Percentiles rank a stretch among this genome's conserved stretches.
phyloP scores from a whole-genome alignment of 2,888 invertebrate genomes.

The Coelopa pilipes region DNA sequence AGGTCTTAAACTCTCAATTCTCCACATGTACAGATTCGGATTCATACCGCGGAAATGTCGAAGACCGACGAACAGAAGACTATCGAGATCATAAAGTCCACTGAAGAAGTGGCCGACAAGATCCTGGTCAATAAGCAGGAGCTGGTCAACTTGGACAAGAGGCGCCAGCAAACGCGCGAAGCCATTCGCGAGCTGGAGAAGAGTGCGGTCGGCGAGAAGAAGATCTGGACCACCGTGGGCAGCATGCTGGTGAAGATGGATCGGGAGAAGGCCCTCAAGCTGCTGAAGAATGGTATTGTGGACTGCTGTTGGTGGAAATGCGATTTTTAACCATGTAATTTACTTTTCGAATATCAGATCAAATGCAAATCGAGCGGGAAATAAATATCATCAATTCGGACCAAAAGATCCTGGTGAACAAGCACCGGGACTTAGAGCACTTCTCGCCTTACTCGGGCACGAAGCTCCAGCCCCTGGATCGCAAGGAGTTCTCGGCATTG shows the following conservation, averaged over 20 bases:
- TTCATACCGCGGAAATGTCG: constrained; percentile 38
- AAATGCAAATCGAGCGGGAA: constrained; percentile 60
- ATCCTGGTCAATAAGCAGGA: constrained; percentile 64
- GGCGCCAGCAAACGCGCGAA: constrained; percentile 61
- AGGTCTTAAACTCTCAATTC: background rate
- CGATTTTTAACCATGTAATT: background rate
- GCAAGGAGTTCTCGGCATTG: constrained; percentile 59
- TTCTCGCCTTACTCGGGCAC: constrained; percentile 62
- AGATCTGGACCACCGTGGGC: constrained; percentile 65
- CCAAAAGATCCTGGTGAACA: constrained; percentile 63
- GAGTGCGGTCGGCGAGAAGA: constrained; percentile 51
- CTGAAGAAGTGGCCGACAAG: constrained; percentile 64
- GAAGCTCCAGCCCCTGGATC: constrained; percentile 59
- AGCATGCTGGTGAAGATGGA: constrained; percentile 63
- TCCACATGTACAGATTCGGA: background rate
- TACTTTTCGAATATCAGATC: constrained; percentile 52
- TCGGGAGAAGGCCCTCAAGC: constrained; percentile 54
- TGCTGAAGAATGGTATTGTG: constrained; percentile 60
- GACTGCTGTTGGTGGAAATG: background rate
- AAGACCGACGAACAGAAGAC: constrained; percentile 52
- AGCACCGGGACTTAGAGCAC: constrained; percentile 64
- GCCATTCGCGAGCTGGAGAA: constrained; percentile 61
- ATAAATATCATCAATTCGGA: constrained; percentile 63
- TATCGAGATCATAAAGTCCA: constrained; percentile 59
- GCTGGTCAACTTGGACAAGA: constrained; percentile 59